Conservation (phyloP, 53 echinoderm and acorn worm genomes). For the Temnopleurus reevesii region DNA sequence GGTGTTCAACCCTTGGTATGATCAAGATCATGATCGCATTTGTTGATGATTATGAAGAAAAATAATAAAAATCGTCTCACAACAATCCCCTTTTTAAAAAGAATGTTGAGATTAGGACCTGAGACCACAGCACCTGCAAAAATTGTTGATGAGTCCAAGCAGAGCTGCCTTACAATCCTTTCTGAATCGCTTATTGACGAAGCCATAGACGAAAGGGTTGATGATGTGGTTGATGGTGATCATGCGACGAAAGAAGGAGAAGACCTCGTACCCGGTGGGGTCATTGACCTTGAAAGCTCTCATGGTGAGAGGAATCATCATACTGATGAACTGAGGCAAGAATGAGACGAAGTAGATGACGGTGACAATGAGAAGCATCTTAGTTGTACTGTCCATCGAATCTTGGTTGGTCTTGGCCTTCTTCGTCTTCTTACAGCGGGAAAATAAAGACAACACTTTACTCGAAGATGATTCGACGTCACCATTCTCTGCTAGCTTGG, state of each 20-base stretch:
- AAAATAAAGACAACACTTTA: not conserved
- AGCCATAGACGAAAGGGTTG: constrained; percentile 49
- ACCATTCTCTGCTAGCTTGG: not conserved
- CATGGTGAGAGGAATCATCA: not conserved
- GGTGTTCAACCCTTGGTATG: too few species aligned
- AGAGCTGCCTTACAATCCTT: not conserved
- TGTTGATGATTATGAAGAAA: too few species aligned
- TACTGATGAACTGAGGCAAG: not conserved
- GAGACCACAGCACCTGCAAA: not conserved
- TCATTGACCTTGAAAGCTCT: not conserved
- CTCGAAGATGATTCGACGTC: not conserved
- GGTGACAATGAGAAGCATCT: constrained; percentile 51
- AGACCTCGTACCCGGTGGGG: constrained; percentile 2
- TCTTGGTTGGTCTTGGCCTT: not conserved
- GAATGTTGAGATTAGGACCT: not conserved
- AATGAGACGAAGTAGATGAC: constrained; percentile 42
- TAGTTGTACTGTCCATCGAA: constrained; percentile 53
- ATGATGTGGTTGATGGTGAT: constrained; percentile 51
- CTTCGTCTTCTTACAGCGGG: not conserved
- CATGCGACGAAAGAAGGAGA: constrained; percentile 32
- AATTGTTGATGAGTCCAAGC: not conserved
- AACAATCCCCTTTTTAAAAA: too few species aligned
- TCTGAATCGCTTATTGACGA: constrained; percentile 50
- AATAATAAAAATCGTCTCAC: too few species aligned
- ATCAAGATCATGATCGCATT: too few species aligned